Evolutionary conservation across 2,113 vertebrate genomes (phyloP).

Genomic region (Sorex araneus): DNA sequence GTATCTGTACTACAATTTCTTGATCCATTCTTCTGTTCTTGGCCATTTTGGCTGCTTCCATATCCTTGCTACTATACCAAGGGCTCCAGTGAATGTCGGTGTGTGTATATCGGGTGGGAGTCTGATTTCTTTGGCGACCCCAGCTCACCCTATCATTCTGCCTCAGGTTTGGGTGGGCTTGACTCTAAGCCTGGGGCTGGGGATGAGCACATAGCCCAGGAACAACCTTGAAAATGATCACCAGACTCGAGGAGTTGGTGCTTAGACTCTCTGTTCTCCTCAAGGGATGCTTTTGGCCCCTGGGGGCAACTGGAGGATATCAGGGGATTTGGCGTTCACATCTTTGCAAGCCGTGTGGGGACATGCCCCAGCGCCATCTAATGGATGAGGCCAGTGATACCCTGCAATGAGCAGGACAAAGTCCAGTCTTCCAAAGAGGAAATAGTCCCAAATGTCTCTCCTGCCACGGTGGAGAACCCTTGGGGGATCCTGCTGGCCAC

Average conservation of each 20-base stretch:
- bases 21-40: too few species aligned
- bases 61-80: too few species aligned
- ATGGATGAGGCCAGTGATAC: background rate
- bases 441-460: background rate
- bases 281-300: background rate
- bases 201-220: background rate
- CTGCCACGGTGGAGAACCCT: too few species aligned
- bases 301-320: background rate
- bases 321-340: background rate
- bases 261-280: background rate
- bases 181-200: background rate
- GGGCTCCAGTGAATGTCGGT: too few species aligned
- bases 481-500: background rate
- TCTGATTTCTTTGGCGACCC: background rate
- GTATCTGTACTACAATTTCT: too few species aligned
- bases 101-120: too few species aligned
- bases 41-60: too few species aligned
- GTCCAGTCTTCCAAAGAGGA: background rate
- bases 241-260: background rate
- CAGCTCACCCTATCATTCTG: background rate
- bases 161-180: background rate
- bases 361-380: background rate
- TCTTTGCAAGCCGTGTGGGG: background rate
- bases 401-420: background rate
- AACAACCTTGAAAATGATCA: slow-evolving; percentile 25